Base-by-base conservation (phyloP, 2,888 invertebrate species). In the Lucinisca nassula region DNA sequence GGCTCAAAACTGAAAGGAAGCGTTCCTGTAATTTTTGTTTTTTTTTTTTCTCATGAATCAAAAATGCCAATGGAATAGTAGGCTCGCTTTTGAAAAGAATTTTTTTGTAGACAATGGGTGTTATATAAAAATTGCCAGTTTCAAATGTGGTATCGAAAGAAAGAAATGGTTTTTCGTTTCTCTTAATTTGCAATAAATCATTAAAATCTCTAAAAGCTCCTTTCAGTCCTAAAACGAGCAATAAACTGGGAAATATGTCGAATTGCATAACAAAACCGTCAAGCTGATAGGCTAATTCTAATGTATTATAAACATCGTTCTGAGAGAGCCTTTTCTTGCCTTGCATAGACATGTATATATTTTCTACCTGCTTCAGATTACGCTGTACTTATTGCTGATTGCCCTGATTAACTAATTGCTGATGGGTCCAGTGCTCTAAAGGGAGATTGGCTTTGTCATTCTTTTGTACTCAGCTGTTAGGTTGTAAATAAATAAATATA, bases 21-120 rank as follows among this genome's bases (percentile, higher is more conserved):
- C 82, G 76, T 70, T 82, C 77, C 17, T 82, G 77, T 17, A 77
- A 82, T 83, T 74, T 74, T n/a, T n/a, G n/a, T 40, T 38, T n/a
- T 45, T 74, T 45, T 40, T 74, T 74, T 55, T 83, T 83, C 32
- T 83, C 78, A 38, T 83, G 83, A 21, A 83, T 70, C 32, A 83
- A n/a, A 38, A 83, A 83, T 0, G 78, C 83, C 35, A 83, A 30
- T 12, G 73, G 83, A 32, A 82, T 38, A n/a, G 72, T 83, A 1
- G 83, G 77, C 27, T 78, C 78, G 32, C 32, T 77, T 51, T 72
- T 70, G 61, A 83, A 83, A 17, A 83, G 72, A 58, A 83, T 35
- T 27, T 83, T 37, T 38, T 77, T 78, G n/a, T 83, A 83, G 0
- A 83, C 83, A 30, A 83, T 35, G 4, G 83, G 83, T 10, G 78